These are phyloP conservation scores for Trichonephila inaurata DNA, from an alignment of 1,140 invertebrate species.

Conservation along the genomic window DNA sequence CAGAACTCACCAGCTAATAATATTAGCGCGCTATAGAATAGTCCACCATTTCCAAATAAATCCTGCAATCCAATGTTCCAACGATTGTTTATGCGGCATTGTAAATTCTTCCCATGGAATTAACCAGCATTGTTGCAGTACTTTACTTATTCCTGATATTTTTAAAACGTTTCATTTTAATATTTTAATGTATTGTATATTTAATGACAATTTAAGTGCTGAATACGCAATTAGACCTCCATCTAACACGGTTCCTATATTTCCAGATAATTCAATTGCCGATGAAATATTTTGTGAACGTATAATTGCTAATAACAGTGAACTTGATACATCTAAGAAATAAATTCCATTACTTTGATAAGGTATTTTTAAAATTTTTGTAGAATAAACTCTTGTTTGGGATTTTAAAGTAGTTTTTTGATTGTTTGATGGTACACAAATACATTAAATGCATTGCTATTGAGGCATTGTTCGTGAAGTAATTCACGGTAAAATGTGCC, in stretches of 20 bases:
- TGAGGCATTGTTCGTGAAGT: not conserved
- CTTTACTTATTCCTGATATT: not conserved
- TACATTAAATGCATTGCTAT: not conserved
- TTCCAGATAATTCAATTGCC: not conserved
- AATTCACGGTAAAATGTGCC: not conserved
- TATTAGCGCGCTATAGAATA: not conserved
- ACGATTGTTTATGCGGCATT: not conserved
- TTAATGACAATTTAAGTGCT: not conserved
- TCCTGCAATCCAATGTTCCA: conserved; percentile 71
- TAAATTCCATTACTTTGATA: conserved; percentile 56
- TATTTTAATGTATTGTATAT: not conserved
- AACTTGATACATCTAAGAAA: conserved; percentile 77
- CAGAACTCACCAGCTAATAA: not conserved
- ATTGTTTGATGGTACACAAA: not conserved
- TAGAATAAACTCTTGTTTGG: not conserved
- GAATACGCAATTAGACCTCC: not conserved
- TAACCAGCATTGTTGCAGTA: not conserved
- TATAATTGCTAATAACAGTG: conserved; percentile 76
- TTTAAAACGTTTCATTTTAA: not conserved
- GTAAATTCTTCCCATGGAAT: not conserved
- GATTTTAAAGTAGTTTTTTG: not conserved
- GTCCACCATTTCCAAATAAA: not conserved
- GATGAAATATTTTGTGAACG: conserved; percentile 78
- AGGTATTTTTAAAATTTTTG: not conserved
- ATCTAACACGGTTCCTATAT: not conserved